Conservation (phyloP, 2,113 vertebrate species). For the Pelecanus crispus region DNA sequence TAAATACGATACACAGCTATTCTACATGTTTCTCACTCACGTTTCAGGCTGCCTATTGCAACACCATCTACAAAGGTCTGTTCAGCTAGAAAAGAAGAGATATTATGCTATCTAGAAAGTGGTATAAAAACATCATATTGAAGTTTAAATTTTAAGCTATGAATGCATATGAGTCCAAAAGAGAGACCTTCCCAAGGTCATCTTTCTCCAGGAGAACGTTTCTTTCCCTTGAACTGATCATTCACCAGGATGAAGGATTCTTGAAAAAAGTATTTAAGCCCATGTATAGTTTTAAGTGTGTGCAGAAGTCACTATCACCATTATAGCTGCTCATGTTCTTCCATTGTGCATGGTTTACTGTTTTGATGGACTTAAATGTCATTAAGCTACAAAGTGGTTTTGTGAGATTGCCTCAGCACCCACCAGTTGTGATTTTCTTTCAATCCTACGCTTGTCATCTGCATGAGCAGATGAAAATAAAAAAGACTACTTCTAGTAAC, state of each 20-base stretch:
- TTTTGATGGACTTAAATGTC: not conserved
- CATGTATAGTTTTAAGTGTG: not conserved
- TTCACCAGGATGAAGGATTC: not conserved
- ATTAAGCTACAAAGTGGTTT: not conserved
- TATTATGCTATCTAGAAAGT: not conserved
- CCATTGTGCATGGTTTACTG: not conserved
- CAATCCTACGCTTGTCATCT: not conserved
- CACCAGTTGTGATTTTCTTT: not conserved
- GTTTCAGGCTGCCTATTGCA: not conserved
- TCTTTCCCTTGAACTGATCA: not conserved
- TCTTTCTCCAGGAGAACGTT: not conserved
- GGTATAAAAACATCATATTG: not conserved
- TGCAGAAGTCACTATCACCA: not conserved
- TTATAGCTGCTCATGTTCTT: not conserved
- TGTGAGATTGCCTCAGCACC: not conserved
- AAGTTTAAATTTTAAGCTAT: not conserved
- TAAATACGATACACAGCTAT: not conserved
- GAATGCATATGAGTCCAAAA: not conserved
- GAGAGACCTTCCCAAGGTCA: not conserved
- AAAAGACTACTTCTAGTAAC: not conserved
- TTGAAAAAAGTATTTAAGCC: not conserved
- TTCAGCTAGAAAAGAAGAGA: not conserved
- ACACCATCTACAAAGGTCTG: not conserved
- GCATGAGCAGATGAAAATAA: not conserved
- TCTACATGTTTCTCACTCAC: not conserved